These are phyloP conservation scores for Gobionotothen gibberifrons DNA, from an alignment of 2,797 vertebrate species.

Conservation along the genomic window DNA sequence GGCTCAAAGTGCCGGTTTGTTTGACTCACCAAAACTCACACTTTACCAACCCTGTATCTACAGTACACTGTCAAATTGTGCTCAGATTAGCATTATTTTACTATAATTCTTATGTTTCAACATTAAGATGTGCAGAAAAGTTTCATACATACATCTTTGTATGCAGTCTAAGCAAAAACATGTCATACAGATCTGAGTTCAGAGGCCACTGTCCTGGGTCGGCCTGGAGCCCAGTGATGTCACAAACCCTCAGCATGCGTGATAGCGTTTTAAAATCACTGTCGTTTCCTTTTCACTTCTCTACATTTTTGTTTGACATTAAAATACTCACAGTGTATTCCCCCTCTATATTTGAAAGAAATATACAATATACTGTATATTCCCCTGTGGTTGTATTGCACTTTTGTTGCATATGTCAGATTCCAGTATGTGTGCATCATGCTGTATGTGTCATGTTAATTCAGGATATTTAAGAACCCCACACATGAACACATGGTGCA, in stretches of 20 bases:
- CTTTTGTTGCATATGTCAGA: neutral
- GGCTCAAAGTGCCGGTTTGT: neutral
- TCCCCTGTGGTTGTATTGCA: neutral
- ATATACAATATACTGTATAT: neutral
- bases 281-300: neutral
- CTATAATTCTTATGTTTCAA: neutral
- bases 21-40: neutral
- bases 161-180: conserved; percentile 18
- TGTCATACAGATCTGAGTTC: conserved; percentile 18
- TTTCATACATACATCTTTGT: neutral
- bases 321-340: neutral
- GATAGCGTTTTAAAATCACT: conserved; percentile 32
- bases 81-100: neutral
- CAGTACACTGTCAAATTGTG: neutral
- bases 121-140: neutral
- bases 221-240: conserved; percentile 17
- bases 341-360: neutral
- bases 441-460: conserved; percentile 9
- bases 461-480: conserved; percentile 9
- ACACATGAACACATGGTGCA: conserved; percentile 37
- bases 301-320: neutral
- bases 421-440: conserved; percentile 16
- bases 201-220: neutral
- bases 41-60: neutral
- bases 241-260: conserved; percentile 23